Percentiles rank a stretch among this genome's conserved stretches.
These are phyloP conservation scores for Holotrichia oblita DNA, from an alignment of 1,140 invertebrate species.

Conservation along the genomic window DNA sequence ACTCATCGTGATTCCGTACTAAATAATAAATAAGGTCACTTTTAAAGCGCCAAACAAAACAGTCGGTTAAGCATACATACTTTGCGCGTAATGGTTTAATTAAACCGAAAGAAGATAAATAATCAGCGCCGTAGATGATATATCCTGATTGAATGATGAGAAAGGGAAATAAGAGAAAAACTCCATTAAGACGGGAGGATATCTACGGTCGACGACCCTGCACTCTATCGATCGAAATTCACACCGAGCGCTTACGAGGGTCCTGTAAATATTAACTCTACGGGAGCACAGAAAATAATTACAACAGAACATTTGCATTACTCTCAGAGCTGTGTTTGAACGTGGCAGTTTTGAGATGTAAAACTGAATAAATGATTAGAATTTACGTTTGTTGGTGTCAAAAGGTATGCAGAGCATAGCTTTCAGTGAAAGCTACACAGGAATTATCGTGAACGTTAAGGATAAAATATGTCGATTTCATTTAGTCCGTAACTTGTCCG, in stretches of 20 bases:
- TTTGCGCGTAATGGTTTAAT: background rate
- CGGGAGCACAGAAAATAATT: background rate
- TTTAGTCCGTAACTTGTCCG: too few relatives aligned
- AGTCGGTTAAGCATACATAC: background rate
- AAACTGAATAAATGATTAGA: background rate
- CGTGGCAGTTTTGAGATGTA: background rate
- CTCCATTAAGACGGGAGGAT: conserved; percentile 27
- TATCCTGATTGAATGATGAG: conserved; percentile 28
- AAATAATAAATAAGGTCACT: background rate
- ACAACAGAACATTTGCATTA: background rate
- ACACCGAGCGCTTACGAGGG: background rate
- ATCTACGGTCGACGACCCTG: conserved; percentile 26
- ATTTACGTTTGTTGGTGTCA: background rate
- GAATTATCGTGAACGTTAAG: too few relatives aligned
- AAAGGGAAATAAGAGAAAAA: conserved; percentile 32
- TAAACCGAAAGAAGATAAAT: background rate
- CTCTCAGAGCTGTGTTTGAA: background rate
- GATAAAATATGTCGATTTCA: too few relatives aligned
- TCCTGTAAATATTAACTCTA: background rate
- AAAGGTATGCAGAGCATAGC: too few relatives aligned
- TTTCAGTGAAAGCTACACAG: too few relatives aligned
- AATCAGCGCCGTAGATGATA: conserved; percentile 25
- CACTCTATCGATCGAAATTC: conserved; percentile 24
- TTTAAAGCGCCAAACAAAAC: background rate
- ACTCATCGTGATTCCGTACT: background rate